Base-by-base conservation (phyloP, 2,797 vertebrate species). In the Hipposideros larvatus region DNA sequence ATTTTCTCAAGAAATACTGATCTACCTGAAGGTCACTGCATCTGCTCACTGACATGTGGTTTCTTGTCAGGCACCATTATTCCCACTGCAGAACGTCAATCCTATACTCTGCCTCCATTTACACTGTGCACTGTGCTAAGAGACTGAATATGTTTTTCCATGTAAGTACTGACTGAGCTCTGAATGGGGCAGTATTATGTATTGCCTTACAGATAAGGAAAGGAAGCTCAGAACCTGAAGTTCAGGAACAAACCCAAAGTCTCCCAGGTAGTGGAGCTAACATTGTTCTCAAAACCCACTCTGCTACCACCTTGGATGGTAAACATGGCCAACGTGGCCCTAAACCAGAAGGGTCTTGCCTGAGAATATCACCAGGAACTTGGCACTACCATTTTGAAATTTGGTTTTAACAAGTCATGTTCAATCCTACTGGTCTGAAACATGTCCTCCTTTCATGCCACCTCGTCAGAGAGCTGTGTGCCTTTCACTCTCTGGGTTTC, bases 1-100 rank as follows among this genome's bases (percentile, higher is more conserved):
- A 73, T 65, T 91, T 77, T 90, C 96, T 34, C n/a, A 73, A 87
- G 31, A 75, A 95, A 96, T 66, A 71, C 0, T 24, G 28, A 79
- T 34, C 46, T 68, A 53, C 86, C 70, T 89, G 46, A 89, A 92
- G 71, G 24, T 75, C 61, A 43, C 48, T 57, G 19, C 80, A 15
- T 79, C 46, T 77, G 65, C 46, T 83, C 80, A 61, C 46, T 34
- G 65, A 34, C 46, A 48, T 0, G 21, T 7, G 24, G n/a, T 59
- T 87, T 74, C 79, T n/a, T 28, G 48, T 48, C 84, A 87, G 46
- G 57, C 28, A 51, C 63, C 51, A 16, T 57, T 26, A 57, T 70
- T 65, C 55, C 91, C 48, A 19, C 41, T 16, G 75, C 59, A 46
- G 11, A 73, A 46, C 0, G 0, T 53, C 46, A 66, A 1, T 43